Base-by-base conservation (phyloP, 2,888 invertebrate genomes). In the Lacanobia wlatinum region DNA sequence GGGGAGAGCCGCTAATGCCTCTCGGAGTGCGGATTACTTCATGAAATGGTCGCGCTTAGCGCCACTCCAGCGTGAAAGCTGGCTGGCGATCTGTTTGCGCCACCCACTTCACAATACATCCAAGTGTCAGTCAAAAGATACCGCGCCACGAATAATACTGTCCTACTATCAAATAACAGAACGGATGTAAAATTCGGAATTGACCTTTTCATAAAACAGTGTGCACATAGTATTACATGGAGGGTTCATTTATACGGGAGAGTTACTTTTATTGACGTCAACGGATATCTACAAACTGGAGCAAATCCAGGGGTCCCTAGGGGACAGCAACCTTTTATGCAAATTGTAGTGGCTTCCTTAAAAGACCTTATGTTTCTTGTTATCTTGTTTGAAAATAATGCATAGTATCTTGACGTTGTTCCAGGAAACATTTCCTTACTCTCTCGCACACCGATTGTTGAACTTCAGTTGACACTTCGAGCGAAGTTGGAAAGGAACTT, bases 1-100 rank as follows among this genome's bases (percentile, higher is more conserved):
- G 80, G 72, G 83, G 78, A 81, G 89, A 80, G 88, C 86, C 89
- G 88, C 91, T 94, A 94, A 94, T 94, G 91, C 94, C 91, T 84
- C 91, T 90, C 90, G 74, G 88, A 91, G 92, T 90, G 90, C 90
- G 94, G 94, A 94, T 94, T 94, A 94, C 91, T 91, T 91, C 92
- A 90, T 93, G 92, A 90, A 93, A 92, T 92, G 92, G 93, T 92
- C 90, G 90, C 90, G 92, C 91, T 93, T 92, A 93, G 89, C 90
- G 90, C 89, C 93, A 92, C 91, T 92, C 89, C 89, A 84, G 88
- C 91, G 92, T 91, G 89, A 93, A 93, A 93, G 93, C 93, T 90
- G 88, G 84, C 86, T 90, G 90, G 88, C 91, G 92, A 94, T 93
- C 93, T 92, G 93, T 93, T 93, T 92, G 90, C 90, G 88, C 83